Evolutionary conservation across 2,113 vertebrate genomes (phyloP).

Genomic region (Macaca nemestrina): DNA sequence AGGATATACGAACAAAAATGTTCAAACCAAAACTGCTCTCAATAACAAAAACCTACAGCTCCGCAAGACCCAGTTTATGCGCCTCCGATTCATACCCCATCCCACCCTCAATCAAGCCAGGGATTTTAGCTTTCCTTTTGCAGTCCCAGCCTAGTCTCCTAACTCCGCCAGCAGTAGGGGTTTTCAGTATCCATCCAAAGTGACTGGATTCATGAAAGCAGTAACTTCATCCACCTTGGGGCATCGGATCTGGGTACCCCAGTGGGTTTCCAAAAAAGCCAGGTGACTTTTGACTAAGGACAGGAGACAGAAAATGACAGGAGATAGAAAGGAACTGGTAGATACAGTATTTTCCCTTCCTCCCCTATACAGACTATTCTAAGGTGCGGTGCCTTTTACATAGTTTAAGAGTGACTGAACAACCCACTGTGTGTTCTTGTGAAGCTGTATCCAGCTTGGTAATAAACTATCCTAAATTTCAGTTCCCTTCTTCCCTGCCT

Average conservation of each 20-base stretch:
- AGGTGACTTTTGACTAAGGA: not conserved
- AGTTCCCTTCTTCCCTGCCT: not conserved
- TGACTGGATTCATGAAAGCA: not conserved
- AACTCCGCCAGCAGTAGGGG: not conserved
- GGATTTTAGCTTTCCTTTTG: not conserved
- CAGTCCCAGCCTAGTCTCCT: not conserved
- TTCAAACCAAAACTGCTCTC: not conserved
- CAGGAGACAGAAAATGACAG: not conserved
- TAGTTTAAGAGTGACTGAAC: not conserved
- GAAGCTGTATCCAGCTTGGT: not conserved
- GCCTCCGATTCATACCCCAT: not conserved
- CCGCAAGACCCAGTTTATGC: not conserved
- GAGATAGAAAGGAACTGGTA: not conserved
- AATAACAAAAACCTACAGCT: not conserved
- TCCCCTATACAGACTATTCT: not conserved
- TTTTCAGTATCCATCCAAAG: not conserved
- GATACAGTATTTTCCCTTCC: not conserved
- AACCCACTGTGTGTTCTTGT: not conserved
- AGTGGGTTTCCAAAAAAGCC: not conserved
- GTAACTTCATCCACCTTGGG: not conserved
- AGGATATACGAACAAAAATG: not conserved
- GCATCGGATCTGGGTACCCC: not conserved
- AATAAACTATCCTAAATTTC: not conserved
- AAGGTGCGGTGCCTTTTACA: not conserved
- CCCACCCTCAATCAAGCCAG: not conserved